Percentiles rank a stretch among this genome's conserved stretches.
These are phyloP conservation scores for Enteromius fasciolatus DNA, from an alignment of 2,797 vertebrate genomes.

Conservation along the genomic window DNA sequence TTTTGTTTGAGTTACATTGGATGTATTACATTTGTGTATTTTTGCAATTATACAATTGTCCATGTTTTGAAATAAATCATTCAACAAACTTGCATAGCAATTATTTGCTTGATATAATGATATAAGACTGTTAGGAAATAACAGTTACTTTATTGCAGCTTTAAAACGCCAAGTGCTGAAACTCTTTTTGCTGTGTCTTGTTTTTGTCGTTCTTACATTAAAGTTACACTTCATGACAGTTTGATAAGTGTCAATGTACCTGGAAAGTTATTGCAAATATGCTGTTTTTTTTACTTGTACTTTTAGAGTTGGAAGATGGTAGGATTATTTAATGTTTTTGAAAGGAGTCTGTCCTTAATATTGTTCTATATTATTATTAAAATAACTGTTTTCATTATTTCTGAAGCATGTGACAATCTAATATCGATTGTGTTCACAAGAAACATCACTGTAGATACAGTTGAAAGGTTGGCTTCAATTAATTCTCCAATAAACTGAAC, in stretches of 20 bases:
- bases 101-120: background rate
- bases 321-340: background rate
- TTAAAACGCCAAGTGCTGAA: conserved; percentile 4
- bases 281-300: background rate
- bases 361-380: background rate
- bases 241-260: background rate
- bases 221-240: background rate
- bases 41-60: background rate
- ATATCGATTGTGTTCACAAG: background rate
- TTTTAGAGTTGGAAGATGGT: background rate
- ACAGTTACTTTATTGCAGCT: background rate
- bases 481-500: background rate
- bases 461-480: background rate
- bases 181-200: background rate
- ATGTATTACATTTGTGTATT: background rate
- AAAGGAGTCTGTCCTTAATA: background rate
- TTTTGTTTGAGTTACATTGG: background rate
- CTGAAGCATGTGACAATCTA: background rate
- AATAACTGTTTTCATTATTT: background rate
- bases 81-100: background rate
- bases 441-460: background rate
- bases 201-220: background rate
- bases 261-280: background rate
- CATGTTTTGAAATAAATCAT: conserved; percentile 8
- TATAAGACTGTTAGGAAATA: background rate